phyloP scores from a whole-genome alignment of 92 coral and sea anemone species.

The Nematostella vectensis region DNA sequence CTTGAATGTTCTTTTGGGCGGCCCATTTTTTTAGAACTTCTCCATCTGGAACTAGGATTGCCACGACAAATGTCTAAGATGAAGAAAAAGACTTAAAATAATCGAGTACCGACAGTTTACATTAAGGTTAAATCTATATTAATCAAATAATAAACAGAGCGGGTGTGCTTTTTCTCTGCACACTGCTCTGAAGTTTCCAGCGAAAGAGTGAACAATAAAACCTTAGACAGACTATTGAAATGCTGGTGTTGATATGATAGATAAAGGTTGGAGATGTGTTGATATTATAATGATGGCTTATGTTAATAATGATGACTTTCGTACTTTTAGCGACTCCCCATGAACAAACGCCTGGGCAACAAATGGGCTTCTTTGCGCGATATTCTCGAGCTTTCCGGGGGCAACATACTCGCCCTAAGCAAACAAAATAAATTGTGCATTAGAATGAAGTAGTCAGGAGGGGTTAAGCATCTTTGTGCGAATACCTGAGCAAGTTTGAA shows the following conservation, averaged over 20 bases:
- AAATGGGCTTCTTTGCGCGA: slow-evolving; percentile 60
- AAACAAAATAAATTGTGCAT: background rate
- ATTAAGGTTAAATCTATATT: no score
- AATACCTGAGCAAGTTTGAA: slow-evolving; percentile 86
- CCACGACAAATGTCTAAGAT: slow-evolving; percentile 67
- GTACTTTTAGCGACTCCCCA: slow-evolving; percentile 76
- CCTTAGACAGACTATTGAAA: no score
- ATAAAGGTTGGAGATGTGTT: no score
- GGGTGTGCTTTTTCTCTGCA: no score
- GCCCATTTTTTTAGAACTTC: slow-evolving; percentile 73
- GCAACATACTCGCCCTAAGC: slow-evolving; percentile 85
- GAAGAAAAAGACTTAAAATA: no score
- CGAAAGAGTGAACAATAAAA: no score
- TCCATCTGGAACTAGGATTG: slow-evolving; percentile 74
- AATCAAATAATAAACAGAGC: no score
- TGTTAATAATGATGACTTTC: no score
- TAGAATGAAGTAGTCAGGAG: background rate
- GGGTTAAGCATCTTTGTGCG: background rate
- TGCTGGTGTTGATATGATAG: no score
- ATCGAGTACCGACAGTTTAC: no score
- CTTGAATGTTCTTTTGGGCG: slow-evolving; percentile 25
- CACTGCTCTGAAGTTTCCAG: no score
- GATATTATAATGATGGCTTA: no score
- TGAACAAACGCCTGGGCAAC: slow-evolving; percentile 82
- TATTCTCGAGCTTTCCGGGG: slow-evolving; percentile 81